A percentile compares a stretch with the other conserved stretches of the same genome.
These are phyloP conservation scores for Tenebrio molitor DNA, from an alignment of 1,140 invertebrate genomes.

Conservation along the genomic window DNA sequence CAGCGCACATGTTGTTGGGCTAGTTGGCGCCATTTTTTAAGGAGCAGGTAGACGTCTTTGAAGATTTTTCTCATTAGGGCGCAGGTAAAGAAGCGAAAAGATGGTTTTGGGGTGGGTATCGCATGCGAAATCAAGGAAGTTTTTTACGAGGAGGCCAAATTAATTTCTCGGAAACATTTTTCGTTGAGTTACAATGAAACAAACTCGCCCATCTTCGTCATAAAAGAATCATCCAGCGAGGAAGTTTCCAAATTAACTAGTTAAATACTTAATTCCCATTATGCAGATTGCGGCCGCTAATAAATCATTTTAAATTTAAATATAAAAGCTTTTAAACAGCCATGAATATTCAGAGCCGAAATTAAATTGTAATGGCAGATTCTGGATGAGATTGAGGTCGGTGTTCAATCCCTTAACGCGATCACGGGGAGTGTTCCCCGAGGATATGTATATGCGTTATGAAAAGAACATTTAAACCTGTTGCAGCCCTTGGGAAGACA, in stretches of 20 bases:
- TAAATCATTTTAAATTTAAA: conserved; percentile 41
- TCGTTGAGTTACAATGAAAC: conserved; percentile 9
- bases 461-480: conserved; percentile 63
- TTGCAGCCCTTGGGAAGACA: conserved; percentile 53
- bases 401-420: conserved; percentile 6
- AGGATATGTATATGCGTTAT: conserved; percentile 56
- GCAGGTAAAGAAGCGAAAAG: conserved; percentile 56
- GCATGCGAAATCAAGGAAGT: conserved; percentile 56
- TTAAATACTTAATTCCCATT: conserved; percentile 42
- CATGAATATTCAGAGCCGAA: conserved; percentile 36
- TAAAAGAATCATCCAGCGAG: conserved; percentile 9
- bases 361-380: conserved; percentile 22
- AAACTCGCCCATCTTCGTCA: not conserved
- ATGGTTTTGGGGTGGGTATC: conserved; percentile 49
- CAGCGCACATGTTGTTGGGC: not conserved
- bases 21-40: conserved; percentile 54
- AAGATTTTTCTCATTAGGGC: conserved; percentile 55
- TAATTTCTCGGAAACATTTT: conserved; percentile 39
- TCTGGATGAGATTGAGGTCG: not conserved
- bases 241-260: conserved; percentile 33
- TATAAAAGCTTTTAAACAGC: conserved; percentile 19
- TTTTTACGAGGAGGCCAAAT: conserved; percentile 51
- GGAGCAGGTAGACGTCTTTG: conserved; percentile 53
- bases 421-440: conserved; percentile 43
- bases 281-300: conserved; percentile 27